phyloP scores from a whole-genome alignment of 2,888 invertebrate genomes.

The Bellardia bayeri region DNA sequence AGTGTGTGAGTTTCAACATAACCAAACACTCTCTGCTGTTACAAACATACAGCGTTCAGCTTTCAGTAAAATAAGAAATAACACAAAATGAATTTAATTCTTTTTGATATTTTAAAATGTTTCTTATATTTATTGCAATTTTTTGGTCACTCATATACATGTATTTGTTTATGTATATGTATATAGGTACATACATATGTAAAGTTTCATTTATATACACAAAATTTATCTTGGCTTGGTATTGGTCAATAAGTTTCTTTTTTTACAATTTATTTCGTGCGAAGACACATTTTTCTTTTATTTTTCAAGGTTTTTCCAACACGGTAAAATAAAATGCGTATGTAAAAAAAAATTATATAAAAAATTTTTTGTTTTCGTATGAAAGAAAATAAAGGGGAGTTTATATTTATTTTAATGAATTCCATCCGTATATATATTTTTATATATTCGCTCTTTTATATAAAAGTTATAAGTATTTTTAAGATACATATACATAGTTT shows the following conservation, averaged over 20 bases:
- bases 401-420: constrained; percentile 49
- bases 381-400: constrained; percentile 63
- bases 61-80: constrained; percentile 14
- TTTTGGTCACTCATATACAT: constrained; percentile 37
- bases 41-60: neutral
- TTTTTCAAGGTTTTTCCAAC: constrained; percentile 54
- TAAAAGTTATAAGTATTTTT: no score
- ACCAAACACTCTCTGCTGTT: neutral
- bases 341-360: constrained; percentile 6
- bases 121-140: constrained; percentile 67
- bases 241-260: constrained; percentile 61
- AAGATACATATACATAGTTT: no score
- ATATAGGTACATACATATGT: neutral
- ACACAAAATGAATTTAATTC: constrained; percentile 65
- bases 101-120: constrained; percentile 40
- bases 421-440: neutral
- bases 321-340: constrained; percentile 34
- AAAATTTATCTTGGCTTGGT: constrained; percentile 50
- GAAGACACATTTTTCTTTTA: constrained; percentile 43
- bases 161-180: neutral
- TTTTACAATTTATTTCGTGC: constrained; percentile 36
- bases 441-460: neutral
- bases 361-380: constrained; percentile 37
- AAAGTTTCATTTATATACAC: neutral
- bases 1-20: constrained; percentile 14